Evolutionary conservation across 37 sponge, comb jelly and placozoan species (phyloP), one percentile per base, ranked within the genome.

Genomic region (Ephydatia muelleri): DNA sequence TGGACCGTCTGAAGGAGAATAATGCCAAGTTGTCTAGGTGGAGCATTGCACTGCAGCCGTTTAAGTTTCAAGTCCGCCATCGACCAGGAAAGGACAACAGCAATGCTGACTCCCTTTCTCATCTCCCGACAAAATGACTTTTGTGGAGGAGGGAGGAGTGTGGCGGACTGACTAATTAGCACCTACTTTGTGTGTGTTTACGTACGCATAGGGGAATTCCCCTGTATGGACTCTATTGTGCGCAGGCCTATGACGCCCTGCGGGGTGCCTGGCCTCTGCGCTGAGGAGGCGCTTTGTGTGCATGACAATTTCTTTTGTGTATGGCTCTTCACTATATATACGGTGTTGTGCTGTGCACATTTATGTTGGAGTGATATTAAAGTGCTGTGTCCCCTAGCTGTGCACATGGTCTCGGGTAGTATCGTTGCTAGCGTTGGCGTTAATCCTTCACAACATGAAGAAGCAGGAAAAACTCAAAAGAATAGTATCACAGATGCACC

Each of bases 31-130:
- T 89, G 27, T 47, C 76, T 13, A 0, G 89, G 5, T 83, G 89
- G 89, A 81, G 85, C 28, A 37, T 84, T 0, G 65, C 72, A 0
- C 37, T 81, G 0, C 81, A 89, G n/a, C 89, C 80, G 0, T 89
- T 65, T 73, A 28, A 79, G 32, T 89, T 70, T 35, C 0, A 30
- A 13, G 70, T 89, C 0, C 29, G 0, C 31, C 34, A 84, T 67
- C 74, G 76, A 0, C 0, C 81, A 0, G 73, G 87, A 1, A 81
- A 2, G 0, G 66, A 65, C 28, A 85, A 85, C 48, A 64, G 57
- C 29, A 86, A 86, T 49, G 86, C 86, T 19, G 86, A 86, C 35
- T 72, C 70, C 12, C 86, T 86, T 27, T 86, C 86, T 32, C 35
- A 80, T 57, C 57, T 57, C 19, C 57, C 57, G 57, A 57, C 57